Evolutionary conservation across 1,140 invertebrate species (phyloP).

Genomic region (Arctopsyche grandis): DNA sequence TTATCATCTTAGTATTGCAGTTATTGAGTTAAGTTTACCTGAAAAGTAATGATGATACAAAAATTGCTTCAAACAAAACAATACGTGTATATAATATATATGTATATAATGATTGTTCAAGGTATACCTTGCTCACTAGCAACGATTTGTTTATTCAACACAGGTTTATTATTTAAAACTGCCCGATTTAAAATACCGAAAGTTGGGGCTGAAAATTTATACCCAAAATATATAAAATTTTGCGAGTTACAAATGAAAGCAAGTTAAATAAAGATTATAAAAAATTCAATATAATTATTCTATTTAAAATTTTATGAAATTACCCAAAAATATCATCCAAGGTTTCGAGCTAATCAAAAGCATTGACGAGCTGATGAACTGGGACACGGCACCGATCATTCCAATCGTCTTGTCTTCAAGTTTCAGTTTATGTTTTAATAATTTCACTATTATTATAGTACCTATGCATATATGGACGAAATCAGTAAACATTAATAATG

Average conservation of each 20-base stretch:
- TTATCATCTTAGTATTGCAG: conserved; percentile 62
- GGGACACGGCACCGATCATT: conserved; percentile 59
- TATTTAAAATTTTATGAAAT: conserved; percentile 45
- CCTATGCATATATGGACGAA: conserved; percentile 56
- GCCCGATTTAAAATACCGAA: conserved; percentile 62
- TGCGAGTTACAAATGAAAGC: not conserved
- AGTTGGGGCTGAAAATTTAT: conserved; percentile 62
- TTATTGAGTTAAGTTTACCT: conserved; percentile 65
- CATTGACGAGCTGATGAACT: conserved; percentile 57
- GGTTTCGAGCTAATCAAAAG: conserved; percentile 58
- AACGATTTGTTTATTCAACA: conserved; percentile 64
- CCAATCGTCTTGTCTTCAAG: conserved; percentile 62
- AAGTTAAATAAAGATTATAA: not conserved
- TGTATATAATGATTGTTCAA: conserved; percentile 32
- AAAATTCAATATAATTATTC: not conserved
- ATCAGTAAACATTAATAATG: conserved; percentile 10
- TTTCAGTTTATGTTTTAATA: conserved; percentile 59
- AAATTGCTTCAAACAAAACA: conserved; percentile 2
- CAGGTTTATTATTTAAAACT: conserved; percentile 63
- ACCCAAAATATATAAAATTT: conserved; percentile 54
- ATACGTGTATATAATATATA: too few relatives aligned
- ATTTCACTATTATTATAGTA: conserved; percentile 60
- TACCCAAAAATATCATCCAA: conserved; percentile 59
- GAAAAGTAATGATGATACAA: conserved; percentile 51
- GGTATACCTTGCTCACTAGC: conserved; percentile 63